Percentiles rank a stretch among this genome's conserved stretches.
phyloP scores from a whole-genome alignment of 1,140 invertebrate genomes.

The Pinna nobilis region DNA sequence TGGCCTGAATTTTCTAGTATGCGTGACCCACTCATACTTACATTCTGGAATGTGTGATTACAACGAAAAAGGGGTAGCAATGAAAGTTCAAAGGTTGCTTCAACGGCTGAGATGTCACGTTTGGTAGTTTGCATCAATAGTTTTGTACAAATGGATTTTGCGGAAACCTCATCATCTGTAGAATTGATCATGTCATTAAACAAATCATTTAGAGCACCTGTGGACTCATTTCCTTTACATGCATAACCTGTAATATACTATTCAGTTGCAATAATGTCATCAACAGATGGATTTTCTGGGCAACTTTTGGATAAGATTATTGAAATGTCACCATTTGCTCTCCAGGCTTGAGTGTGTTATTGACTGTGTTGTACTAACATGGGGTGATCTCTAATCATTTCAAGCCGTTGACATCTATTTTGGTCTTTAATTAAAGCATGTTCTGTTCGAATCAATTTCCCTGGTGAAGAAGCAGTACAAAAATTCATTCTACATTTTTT shows the following conservation, averaged over 20 bases:
- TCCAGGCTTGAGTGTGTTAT: conserved; percentile 24
- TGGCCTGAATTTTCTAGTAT: conserved; percentile 27
- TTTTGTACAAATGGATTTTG: conserved; percentile 45
- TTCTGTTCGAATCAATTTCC: not conserved
- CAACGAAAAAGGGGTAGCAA: conserved; percentile 33
- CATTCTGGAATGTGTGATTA: conserved; percentile 34
- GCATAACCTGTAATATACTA: conserved; percentile 36
- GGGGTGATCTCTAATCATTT: too few relatives aligned
- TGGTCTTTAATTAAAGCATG: conserved; percentile 14
- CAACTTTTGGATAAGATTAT: conserved; percentile 43
- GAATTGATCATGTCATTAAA: conserved; percentile 31
- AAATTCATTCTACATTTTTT: conserved; percentile 30
- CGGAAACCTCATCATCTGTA: conserved; percentile 11
- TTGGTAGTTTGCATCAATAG: conserved; percentile 38
- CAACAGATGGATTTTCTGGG: conserved; percentile 23
- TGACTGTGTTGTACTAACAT: conserved; percentile 28
- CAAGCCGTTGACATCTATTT: conserved; percentile 22
- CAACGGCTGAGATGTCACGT: conserved; percentile 34
- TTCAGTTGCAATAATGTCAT: too few relatives aligned
- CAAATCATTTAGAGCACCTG: conserved; percentile 22
- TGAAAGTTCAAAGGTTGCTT: conserved; percentile 41
- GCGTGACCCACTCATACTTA: conserved; percentile 31
- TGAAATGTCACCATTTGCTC: conserved; percentile 51
- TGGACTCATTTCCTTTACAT: conserved; percentile 38
- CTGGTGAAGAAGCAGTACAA: too few relatives aligned